These are phyloP conservation scores for Gymnogyps californianus DNA, from an alignment of 2,113 vertebrate species.

Conservation along the genomic window DNA sequence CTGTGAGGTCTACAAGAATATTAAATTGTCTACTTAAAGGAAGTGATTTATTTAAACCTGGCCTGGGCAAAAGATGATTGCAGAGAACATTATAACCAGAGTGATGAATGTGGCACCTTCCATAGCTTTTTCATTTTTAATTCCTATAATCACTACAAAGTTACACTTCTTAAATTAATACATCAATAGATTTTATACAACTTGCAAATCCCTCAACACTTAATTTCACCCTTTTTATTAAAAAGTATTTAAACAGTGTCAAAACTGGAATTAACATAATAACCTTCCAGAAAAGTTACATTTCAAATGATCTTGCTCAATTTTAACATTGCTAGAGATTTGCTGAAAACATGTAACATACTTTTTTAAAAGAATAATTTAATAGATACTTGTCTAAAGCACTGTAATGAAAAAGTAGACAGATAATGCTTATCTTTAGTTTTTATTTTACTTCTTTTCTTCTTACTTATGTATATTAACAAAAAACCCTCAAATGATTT, in stretches of 20 bases:
- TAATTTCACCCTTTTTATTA: conserved; percentile 26
- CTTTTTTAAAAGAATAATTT: conserved; percentile 60
- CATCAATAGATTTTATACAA: conserved; percentile 31
- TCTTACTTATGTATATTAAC: conserved; percentile 78
- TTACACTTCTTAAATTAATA: conserved; percentile 40
- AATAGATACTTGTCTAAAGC: conserved; percentile 55
- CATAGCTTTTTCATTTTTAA: background rate
- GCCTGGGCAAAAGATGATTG: conserved; percentile 10
- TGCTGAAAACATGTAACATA: conserved; percentile 50
- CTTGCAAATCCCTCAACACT: conserved; percentile 32
- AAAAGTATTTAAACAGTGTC: conserved; percentile 33
- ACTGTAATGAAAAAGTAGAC: conserved; percentile 55
- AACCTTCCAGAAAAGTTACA: conserved; percentile 43
- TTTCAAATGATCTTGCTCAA: conserved; percentile 40
- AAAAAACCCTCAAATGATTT: conserved; percentile 83
- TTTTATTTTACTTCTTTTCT: conserved; percentile 76
- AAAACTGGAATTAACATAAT: conserved; percentile 56
- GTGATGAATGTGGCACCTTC: background rate
- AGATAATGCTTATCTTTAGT: conserved; percentile 68
- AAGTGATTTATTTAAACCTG: conserved; percentile 17
- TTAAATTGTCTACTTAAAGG: background rate
- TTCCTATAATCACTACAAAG: conserved; percentile 44
- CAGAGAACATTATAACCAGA: background rate
- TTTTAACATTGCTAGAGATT: conserved; percentile 37
- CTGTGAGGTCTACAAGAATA: background rate